Evolutionary conservation across 2,797 vertebrate species (phyloP).

Genomic region (Anabacerthia variegaticeps): DNA sequence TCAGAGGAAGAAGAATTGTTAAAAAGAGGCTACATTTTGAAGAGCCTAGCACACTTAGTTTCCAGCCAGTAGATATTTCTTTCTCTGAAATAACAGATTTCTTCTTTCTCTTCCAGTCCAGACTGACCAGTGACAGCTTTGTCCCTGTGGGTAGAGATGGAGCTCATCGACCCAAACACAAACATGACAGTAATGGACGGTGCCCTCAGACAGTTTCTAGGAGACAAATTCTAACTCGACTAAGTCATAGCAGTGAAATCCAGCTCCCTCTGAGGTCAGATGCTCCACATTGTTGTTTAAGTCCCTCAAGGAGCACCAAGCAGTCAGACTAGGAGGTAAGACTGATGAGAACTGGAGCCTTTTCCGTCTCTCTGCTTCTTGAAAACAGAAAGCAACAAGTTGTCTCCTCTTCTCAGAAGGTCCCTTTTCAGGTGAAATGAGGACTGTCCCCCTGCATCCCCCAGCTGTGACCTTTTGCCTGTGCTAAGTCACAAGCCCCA

Average conservation of each 20-base stretch:
- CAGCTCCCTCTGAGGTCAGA: background rate
- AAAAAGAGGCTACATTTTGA: background rate
- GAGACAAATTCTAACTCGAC: background rate
- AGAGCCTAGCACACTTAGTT: background rate
- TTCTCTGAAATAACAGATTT: background rate
- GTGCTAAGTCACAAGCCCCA: background rate
- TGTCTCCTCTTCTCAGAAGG: background rate
- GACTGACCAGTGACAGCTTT: background rate
- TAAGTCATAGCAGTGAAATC: background rate
- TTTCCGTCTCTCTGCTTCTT: background rate
- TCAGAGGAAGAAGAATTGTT: background rate
- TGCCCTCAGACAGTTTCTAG: background rate
- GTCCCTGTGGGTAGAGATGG: background rate
- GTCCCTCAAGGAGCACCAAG: background rate
- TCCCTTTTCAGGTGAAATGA: background rate
- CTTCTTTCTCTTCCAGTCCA: background rate
- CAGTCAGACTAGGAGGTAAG: background rate
- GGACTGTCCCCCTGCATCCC: background rate
- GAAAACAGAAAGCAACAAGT: background rate
- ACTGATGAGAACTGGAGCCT: background rate
- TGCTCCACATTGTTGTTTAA: background rate
- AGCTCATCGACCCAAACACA: rapidly evolving
- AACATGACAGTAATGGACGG: background rate
- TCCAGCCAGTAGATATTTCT: background rate
- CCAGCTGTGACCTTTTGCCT: background rate